Base-by-base conservation (phyloP, 1,140 invertebrate species). In the Zaprionus gabonicus region DNA sequence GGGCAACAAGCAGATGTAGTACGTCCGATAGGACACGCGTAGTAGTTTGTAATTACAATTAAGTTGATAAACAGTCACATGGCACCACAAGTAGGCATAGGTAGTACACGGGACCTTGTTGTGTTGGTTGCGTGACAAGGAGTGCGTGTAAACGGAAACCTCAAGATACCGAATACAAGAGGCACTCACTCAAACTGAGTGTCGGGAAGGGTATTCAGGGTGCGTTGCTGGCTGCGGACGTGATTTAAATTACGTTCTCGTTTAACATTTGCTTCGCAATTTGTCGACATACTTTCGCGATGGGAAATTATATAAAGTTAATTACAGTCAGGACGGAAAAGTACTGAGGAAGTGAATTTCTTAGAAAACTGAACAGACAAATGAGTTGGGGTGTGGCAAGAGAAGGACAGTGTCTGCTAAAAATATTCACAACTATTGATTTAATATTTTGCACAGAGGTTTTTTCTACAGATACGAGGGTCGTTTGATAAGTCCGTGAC, bases 31-130 rank as follows among this genome's bases (percentile, higher is more conserved):
- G 38, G n/a, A 53, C 25, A 27, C 20, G 17, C 60, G 44, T 66
- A 60, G 34, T 60, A 56, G 66, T 58, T 70, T 56, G 46, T 59
- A 76, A 76, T 76, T 76, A 76, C 63, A 72, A 76, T 76, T 70
- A 76, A 63, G 38, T 67, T 62, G 74, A 77, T 73, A 73, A 73
- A 57, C 46, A 51, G 58, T 71, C 15, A 27, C 13, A 36, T 10
- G 7, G n/a, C 3, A 46, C n/a, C 7, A 3, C n/a, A 34, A 49
- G 13, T 17, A 27, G 41, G 46, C 38, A 55, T 68, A 55, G 6
- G 27, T 53, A 46, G 41, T 46, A 9, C 41, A n/a, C 34, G 46
- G 28, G 57, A 59, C 31, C 6, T 23, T 28, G 17, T 44, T 27
- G 17, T 59, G 36, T 17, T n/a, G 9, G 46, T 73, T 74, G 57